A percentile compares a stretch with the other conserved stretches of the same genome.
Evolutionary conservation across 2,113 vertebrate genomes (phyloP).

Genomic region (Nymphicus hollandicus): DNA sequence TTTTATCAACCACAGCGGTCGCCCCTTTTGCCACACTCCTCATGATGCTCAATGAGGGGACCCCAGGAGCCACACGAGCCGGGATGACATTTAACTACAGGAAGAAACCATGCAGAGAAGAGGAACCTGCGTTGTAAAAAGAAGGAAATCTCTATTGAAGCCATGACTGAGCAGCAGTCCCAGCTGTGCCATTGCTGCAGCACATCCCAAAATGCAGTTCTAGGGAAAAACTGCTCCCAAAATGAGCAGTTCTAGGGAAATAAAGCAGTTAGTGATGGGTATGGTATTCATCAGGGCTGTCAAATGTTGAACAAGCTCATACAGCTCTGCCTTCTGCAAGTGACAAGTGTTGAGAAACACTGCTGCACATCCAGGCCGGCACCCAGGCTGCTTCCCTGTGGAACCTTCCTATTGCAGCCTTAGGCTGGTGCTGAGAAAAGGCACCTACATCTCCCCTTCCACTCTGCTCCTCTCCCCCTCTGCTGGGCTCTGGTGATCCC

Average conservation of each 20-base stretch:
- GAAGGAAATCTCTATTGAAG: constrained; percentile 19
- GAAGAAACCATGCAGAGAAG: background rate
- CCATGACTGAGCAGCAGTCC: constrained; percentile 22
- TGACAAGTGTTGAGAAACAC: background rate
- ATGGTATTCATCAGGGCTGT: background rate
- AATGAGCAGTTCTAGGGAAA: background rate
- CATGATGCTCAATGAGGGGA: background rate
- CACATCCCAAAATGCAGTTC: background rate
- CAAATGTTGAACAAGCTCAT: background rate
- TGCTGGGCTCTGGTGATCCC: background rate
- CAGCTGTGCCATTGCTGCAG: background rate
- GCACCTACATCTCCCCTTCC: background rate
- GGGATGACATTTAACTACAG: background rate
- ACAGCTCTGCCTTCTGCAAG: background rate
- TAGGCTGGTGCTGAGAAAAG: background rate
- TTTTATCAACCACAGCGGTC: background rate
- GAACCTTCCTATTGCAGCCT: background rate
- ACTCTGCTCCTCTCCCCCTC: background rate
- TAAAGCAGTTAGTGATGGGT: background rate
- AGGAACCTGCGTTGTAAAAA: constrained; percentile 4
- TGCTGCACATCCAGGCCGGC: background rate
- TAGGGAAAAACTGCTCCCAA: no score
- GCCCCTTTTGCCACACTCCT: background rate
- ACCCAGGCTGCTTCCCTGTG: background rate
- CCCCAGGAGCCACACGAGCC: background rate